A percentile compares a stretch with the other conserved stretches of the same genome.
These are phyloP conservation scores for Sturmia bella DNA, from an alignment of 2,888 invertebrate species.

Conservation along the genomic window DNA sequence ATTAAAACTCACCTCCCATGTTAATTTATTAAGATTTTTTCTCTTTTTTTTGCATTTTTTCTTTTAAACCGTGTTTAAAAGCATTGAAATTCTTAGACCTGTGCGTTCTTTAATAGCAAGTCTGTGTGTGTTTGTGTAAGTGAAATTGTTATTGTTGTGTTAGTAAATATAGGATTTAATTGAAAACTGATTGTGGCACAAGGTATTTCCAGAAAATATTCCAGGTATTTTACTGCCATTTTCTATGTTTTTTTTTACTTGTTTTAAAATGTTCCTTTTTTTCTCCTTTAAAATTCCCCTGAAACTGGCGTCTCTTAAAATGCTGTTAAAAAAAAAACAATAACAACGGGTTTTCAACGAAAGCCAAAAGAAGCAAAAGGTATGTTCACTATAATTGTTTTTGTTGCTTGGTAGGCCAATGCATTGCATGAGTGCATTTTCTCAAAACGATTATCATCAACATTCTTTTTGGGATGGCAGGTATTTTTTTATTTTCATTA, in stretches of 20 bases:
- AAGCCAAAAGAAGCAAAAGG: not conserved
- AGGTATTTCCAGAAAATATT: constrained; percentile 59
- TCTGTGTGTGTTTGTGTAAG: not conserved
- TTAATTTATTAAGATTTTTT: too few species aligned
- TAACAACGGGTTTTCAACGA: not conserved
- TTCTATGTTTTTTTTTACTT: constrained; percentile 1
- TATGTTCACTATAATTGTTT: not conserved
- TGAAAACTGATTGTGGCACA: constrained; percentile 73
- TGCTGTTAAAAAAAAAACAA: not conserved
- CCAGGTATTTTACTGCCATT: constrained; percentile 53
- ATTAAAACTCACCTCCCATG: too few species aligned
- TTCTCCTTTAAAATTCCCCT: constrained; percentile 35
- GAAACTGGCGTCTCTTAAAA: constrained; percentile 41
- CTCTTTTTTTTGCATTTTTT: too few species aligned
- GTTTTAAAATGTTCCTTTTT: not conserved
- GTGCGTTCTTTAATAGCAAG: not conserved
- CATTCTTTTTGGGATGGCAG: constrained; percentile 46
- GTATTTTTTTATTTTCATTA: constrained; percentile 43
- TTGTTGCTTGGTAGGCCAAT: constrained; percentile 48
- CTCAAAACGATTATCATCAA: constrained; percentile 64
- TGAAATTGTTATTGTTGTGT: constrained; percentile 4
- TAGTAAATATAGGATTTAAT: constrained; percentile 73
- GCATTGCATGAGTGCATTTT: constrained; percentile 64
- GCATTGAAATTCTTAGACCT: not conserved
- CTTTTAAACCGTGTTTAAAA: not conserved